Evolutionary conservation across 2,113 vertebrate species (phyloP), one percentile per base, ranked within the genome.

Genomic region (Pterocles orientalis): DNA sequence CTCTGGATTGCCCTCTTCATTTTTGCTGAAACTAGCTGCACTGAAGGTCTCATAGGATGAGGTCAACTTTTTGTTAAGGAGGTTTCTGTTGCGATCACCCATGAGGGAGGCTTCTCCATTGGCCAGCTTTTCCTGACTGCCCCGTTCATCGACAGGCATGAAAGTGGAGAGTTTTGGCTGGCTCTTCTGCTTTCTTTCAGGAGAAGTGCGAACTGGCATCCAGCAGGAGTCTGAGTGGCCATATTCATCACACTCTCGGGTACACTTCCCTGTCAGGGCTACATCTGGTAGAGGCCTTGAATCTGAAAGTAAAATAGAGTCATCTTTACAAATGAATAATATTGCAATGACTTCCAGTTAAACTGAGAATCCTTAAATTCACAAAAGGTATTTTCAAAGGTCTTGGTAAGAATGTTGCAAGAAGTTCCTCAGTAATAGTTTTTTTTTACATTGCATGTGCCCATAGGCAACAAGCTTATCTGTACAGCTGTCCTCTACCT

Each of bases 101-200:
- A 99, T 98, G 97, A 99, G 98, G 82, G 98, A 98, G 50, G 99
- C 99, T 98, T 99, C 99, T 90, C 99, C 99, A 73, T 99, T 99
- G 97, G 99, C 98, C 95, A 99, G 98, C 97, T 98, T 99, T 98
- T 99, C 99, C 97, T 99, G 99, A 98, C 99, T 99, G 96, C 99
- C 98, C 93, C 98, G 98, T 96, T 99, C 99, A 90, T 98, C 97
- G 0, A 98, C 97, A 97, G 99, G 99, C 99, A 99, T 99, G 98
- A 99, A 99, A 97, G 99, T 99, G 96, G 99, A 99, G 97, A 99
- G 99, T 98, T 99, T 99, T 98, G 99, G 99, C 98, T 99, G 99
- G 97, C 97, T 99, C 97, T 99, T 99, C 97, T 98, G 98, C 97
- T 99, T 99, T 94, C 99, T 98, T 97, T 99, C 99, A 2, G 99